A percentile compares a stretch with the other conserved stretches of the same genome.
These are phyloP conservation scores for Emys orbicularis DNA, from an alignment of 2,797 vertebrate species.

Conservation along the genomic window DNA sequence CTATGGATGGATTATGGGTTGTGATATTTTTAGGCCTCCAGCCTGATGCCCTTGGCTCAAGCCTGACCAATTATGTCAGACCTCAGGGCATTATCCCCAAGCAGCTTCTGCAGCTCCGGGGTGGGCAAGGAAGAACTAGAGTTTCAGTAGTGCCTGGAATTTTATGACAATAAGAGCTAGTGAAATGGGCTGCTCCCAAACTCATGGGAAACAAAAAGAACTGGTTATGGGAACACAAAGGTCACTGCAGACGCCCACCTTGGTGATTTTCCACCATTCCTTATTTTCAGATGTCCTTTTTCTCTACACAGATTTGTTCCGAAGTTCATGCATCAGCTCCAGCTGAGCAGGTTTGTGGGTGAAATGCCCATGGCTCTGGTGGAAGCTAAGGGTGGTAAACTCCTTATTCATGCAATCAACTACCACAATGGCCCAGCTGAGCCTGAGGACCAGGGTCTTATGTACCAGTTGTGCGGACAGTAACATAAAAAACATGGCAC, in stretches of 20 bases:
- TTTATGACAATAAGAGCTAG: background rate
- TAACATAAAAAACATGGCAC: background rate
- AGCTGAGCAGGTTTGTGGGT: background rate
- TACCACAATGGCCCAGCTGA: background rate
- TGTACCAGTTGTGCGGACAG: background rate
- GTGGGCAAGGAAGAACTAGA: background rate
- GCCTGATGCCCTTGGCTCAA: too few relatives aligned
- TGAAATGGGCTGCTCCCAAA: background rate
- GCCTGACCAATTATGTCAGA: too few relatives aligned
- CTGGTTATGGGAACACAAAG: background rate
- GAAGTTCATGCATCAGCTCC: background rate
- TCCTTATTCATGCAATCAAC: background rate
- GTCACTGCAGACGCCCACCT: too few relatives aligned
- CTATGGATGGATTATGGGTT: background rate
- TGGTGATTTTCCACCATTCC: too few relatives aligned
- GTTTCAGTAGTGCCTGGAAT: background rate
- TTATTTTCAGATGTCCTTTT: background rate
- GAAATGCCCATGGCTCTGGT: background rate
- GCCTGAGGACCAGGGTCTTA: background rate
- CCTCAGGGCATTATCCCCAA: background rate
- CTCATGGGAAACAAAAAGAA: background rate
- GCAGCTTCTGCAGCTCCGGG: background rate
- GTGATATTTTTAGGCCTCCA: too few relatives aligned
- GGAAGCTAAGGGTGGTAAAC: background rate
- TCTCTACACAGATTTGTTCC: background rate